Conservation (phyloP, 2,113 vertebrate genomes). For the Noctilio leporinus region DNA sequence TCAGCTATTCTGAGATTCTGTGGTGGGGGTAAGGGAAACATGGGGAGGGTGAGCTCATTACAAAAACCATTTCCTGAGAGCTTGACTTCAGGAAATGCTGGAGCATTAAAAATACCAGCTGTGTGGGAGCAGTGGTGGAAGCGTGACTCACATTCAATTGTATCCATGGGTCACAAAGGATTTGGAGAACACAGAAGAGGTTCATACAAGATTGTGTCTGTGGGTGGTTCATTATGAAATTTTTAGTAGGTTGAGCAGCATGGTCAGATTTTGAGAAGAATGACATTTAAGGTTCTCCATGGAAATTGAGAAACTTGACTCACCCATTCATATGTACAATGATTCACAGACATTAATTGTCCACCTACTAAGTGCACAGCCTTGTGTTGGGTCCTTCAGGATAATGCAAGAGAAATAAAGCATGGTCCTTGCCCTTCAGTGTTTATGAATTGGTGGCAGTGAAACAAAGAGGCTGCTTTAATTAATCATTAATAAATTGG, state of each 20-base stretch:
- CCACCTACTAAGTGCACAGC: constrained; percentile 30
- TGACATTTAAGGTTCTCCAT: constrained; percentile 49
- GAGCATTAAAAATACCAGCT: constrained; percentile 65
- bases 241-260: constrained; percentile 35
- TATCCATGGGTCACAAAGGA: constrained; percentile 58
- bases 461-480: not conserved
- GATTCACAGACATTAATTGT: not conserved
- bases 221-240: constrained; percentile 41
- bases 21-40: not conserved
- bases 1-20: constrained; percentile 61
- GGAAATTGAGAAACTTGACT: constrained; percentile 9
- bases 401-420: not conserved
- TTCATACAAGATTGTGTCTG: constrained; percentile 43
- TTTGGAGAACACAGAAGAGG: constrained; percentile 51
- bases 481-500: not conserved
- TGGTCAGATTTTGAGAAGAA: constrained; percentile 31
- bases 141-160: constrained; percentile 58
- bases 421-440: fast-evolving
- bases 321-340: not conserved
- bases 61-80: constrained; percentile 64
- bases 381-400: not conserved
- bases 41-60: constrained; percentile 47
- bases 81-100: constrained; percentile 58
- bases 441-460: not conserved
- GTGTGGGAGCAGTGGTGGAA: constrained; percentile 60